Conservation (phyloP, 2,888 invertebrate genomes). For the Hoplodrina blanda region DNA sequence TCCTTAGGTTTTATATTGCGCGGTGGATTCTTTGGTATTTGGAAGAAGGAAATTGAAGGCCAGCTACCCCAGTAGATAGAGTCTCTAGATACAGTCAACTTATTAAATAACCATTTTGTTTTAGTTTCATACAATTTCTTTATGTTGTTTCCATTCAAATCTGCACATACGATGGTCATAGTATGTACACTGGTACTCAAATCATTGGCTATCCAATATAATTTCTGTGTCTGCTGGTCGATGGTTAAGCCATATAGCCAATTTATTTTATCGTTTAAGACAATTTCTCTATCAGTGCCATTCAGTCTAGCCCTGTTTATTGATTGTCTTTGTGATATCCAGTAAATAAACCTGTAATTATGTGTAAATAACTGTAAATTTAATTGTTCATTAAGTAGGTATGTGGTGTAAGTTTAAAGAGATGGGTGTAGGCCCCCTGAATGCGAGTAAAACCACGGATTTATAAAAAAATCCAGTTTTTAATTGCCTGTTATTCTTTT, state of each 20-base stretch:
- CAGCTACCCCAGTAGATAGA: not conserved
- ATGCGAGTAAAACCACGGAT: no score
- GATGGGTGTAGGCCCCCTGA: no score
- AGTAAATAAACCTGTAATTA: conserved; percentile 17
- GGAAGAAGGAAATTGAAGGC: not conserved
- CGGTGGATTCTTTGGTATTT: conserved; percentile 5
- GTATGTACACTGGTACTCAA: not conserved
- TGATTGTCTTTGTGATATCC: not conserved
- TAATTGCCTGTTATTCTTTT: no score
- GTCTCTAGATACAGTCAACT: conserved; percentile 7
- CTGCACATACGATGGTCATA: not conserved
- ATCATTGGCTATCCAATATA: not conserved
- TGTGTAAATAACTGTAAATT: not conserved
- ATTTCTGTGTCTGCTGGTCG: conserved; percentile 14
- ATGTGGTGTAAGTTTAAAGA: no score
- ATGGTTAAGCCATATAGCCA: not conserved
- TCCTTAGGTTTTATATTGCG: not conserved
- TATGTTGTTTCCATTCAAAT: not conserved
- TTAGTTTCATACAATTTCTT: not conserved
- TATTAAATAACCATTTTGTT: not conserved
- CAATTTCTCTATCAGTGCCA: not conserved
- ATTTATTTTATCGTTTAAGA: not conserved
- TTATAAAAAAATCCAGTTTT: no score
- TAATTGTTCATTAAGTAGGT: not conserved
- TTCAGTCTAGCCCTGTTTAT: conserved; percentile 5